Conservation (phyloP, 2,888 invertebrate species). For the Clitarchus hookeri region DNA sequence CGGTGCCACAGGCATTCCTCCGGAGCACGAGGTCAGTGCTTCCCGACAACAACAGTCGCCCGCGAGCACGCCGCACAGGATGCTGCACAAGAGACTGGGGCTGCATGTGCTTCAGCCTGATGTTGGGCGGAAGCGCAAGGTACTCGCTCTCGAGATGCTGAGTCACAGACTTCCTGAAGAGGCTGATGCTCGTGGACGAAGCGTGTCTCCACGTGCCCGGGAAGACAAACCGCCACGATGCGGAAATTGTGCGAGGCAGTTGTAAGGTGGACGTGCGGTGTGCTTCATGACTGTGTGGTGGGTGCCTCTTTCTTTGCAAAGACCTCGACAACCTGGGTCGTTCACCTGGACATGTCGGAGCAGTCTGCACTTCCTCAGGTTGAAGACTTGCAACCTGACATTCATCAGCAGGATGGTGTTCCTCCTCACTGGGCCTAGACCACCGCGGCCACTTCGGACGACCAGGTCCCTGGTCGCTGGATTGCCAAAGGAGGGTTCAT, state of each 20-base stretch:
- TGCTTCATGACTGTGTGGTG: too few species aligned
- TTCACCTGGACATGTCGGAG: not conserved
- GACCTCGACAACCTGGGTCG: not conserved
- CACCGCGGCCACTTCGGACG: not conserved
- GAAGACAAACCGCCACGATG: too few species aligned
- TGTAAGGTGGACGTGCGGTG: not conserved
- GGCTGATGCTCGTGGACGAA: too few species aligned
- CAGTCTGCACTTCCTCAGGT: not conserved
- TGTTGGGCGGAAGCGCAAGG: not conserved
- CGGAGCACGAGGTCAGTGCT: not conserved
- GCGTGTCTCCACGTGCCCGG: too few species aligned
- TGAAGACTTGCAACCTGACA: not conserved
- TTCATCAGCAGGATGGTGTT: not conserved
- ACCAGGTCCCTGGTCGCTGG: constrained; percentile 11
- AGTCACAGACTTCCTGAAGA: not conserved
- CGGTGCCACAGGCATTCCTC: not conserved
- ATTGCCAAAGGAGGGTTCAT: not conserved
- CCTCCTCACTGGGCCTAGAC: not conserved
- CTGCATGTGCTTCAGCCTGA: not conserved
- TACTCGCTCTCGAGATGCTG: not conserved
- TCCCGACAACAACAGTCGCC: not conserved
- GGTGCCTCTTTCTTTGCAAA: too few species aligned
- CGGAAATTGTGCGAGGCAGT: not conserved
- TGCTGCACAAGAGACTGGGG: not conserved
- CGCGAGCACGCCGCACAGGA: not conserved